Evolutionary conservation across 2,113 vertebrate genomes (phyloP), one percentile per base, ranked within the genome.

Genomic region (Brachirus orientalis): DNA sequence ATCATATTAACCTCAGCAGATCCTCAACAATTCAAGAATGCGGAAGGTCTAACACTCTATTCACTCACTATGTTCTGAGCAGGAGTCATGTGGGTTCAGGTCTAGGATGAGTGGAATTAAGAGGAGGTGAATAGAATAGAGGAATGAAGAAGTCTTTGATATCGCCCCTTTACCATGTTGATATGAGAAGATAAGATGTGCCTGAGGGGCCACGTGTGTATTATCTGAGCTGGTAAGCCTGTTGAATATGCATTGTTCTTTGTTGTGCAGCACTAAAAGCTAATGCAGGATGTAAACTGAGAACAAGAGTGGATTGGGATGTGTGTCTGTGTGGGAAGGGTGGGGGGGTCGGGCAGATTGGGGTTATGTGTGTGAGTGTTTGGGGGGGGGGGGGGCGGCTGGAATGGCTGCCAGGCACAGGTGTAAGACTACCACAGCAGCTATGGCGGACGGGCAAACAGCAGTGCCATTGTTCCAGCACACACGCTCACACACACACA

Each of bases 361-460:
- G n/a, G n/a, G n/a, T n/a, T n/a, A n/a, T n/a, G 69, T 57, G 76
- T 67, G 59, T 63, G 45, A 50, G 19, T 7, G 36, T 50, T 18
- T 59, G 16, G 40, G 41, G 53, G 61, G 35, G 40, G 46, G 53
- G 35, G 28, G 28, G 10, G 47, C 35, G 55, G 74, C 10, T 44
- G 57, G 75, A 78, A 75, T 66, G 61, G 75, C 79, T 86, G 87
- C 72, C 73, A 87, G 86, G 87, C 91, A 92, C 91, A 93, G 92
- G 93, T 93, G 93, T 90, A 88, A 89, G 82, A 72, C 80, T 86
- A 83, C 81, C 83, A 70, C 70, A 75, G 62, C 85, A 81, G 72
- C 80, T 82, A 64, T 63, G 78, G 71, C 1, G 7, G 36, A 77
- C 46, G 41, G 56, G 46, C 63, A 81, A 91, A 93, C 90, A 93